A percentile compares a stretch with the other conserved stretches of the same genome.
Evolutionary conservation across 2,113 vertebrate genomes (phyloP).

Genomic region (Cyanocitta stelleri): DNA sequence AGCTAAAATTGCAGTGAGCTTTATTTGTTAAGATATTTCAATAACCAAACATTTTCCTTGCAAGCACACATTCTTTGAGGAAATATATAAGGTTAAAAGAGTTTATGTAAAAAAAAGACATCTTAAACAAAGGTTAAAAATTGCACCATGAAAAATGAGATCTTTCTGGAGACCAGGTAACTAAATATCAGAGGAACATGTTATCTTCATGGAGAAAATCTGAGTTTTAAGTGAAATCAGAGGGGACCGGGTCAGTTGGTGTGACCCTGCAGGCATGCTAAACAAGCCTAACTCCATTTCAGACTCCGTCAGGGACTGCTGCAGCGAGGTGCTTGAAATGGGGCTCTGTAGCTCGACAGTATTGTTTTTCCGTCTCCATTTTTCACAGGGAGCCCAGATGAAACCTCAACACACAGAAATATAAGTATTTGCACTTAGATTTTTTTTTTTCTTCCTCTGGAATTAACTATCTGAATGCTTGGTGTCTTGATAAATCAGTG

Average conservation of each 20-base stretch:
- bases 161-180: constrained; percentile 39
- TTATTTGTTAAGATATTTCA: not conserved
- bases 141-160: constrained; percentile 31
- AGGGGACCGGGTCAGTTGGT: constrained; percentile 3
- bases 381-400: constrained; percentile 38
- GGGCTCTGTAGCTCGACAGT: constrained; percentile 27
- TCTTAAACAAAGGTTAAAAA: constrained; percentile 51
- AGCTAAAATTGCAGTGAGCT: not conserved
- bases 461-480: not conserved
- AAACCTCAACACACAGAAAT: constrained; percentile 9
- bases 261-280: constrained; percentile 56
- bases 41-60: not conserved
- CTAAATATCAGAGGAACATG: constrained; percentile 28
- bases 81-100: constrained; percentile 11
- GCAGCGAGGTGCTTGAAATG: constrained; percentile 49
- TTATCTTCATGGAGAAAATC: constrained; percentile 47
- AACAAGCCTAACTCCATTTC: constrained; percentile 45
- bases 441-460: not conserved
- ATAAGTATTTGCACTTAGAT: not conserved
- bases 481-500: constrained; percentile 19
- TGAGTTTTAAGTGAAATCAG: constrained; percentile 57
- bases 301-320: not conserved
- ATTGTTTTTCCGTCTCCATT: constrained; percentile 37
- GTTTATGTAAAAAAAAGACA: not conserved
- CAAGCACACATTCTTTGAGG: not conserved